Percentiles rank a stretch among this genome's conserved stretches.
Evolutionary conservation across 2,113 vertebrate species (phyloP).

Genomic region (Himantopus leucocephalus): DNA sequence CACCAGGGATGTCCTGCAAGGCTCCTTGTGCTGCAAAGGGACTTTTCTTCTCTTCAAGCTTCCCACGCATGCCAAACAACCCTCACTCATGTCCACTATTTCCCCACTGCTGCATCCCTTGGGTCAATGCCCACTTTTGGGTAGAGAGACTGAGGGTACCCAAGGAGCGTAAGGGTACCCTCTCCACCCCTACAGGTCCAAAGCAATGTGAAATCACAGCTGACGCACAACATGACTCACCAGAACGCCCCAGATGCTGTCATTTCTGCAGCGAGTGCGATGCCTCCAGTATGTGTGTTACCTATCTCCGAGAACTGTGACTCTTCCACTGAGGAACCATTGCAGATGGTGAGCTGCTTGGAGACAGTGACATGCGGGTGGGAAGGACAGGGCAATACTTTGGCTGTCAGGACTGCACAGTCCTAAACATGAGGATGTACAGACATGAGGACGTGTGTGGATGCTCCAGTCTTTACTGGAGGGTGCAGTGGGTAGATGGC

Average conservation of each 20-base stretch:
- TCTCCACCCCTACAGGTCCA: not conserved
- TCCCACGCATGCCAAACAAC: not conserved
- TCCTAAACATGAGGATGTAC: not conserved
- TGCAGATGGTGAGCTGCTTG: not conserved
- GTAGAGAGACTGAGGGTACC: not conserved
- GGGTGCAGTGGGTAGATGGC: not conserved
- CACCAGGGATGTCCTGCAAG: not conserved
- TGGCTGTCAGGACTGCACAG: not conserved
- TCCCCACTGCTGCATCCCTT: not conserved
- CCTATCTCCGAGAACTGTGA: not conserved
- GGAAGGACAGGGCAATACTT: not conserved
- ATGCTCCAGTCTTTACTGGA: not conserved
- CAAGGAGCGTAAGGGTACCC: not conserved
- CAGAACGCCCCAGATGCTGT: fast-evolving
- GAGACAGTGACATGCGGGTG: not conserved
- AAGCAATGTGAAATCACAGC: not conserved
- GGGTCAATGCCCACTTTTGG: not conserved
- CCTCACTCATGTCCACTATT: fast-evolving
- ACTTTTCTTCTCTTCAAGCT: not conserved
- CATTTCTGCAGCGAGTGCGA: fast-evolving
- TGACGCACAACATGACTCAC: not conserved
- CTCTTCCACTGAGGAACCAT: not conserved
- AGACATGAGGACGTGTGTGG: not conserved
- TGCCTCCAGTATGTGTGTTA: not conserved
- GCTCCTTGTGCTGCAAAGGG: not conserved